A percentile compares a stretch with the other conserved stretches of the same genome.
Conservation (phyloP, 2,113 vertebrate genomes). For the Hipposideros armiger region DNA sequence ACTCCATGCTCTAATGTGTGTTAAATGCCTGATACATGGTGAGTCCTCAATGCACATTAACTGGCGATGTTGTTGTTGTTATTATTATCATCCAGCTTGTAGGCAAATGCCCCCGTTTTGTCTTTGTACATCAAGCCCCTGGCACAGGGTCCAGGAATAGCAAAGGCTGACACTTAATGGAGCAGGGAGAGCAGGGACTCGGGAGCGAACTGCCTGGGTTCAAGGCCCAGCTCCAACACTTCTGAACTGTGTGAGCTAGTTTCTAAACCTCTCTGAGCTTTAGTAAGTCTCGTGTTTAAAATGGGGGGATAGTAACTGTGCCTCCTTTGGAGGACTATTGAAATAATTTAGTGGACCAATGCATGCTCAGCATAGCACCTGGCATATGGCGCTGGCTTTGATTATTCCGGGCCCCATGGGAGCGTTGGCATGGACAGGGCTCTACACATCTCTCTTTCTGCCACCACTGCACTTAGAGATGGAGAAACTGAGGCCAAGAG, state of each 20-base stretch:
- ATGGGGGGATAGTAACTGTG: accelerated
- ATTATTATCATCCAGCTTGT: too few species aligned
- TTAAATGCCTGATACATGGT: accelerated
- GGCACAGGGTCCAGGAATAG: too few species aligned
- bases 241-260: not conserved
- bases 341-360: not conserved
- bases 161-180: accelerated
- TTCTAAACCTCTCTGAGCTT: not conserved
- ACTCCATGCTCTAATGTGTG: accelerated
- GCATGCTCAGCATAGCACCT: not conserved
- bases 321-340: not conserved
- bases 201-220: not conserved
- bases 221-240: not conserved
- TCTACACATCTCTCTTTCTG: not conserved
- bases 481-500: not conserved
- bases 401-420: accelerated
- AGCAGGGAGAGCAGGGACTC: not conserved
- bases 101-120: not conserved
- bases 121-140: not conserved
- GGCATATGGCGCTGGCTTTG: accelerated
- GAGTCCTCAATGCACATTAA: accelerated
- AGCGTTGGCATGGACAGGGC: accelerated
- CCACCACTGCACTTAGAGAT: not conserved
- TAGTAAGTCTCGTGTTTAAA: not conserved
- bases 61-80: accelerated